These are phyloP conservation scores for Calephelis virginiensis DNA, from an alignment of 1,140 invertebrate species.

Conservation along the genomic window DNA sequence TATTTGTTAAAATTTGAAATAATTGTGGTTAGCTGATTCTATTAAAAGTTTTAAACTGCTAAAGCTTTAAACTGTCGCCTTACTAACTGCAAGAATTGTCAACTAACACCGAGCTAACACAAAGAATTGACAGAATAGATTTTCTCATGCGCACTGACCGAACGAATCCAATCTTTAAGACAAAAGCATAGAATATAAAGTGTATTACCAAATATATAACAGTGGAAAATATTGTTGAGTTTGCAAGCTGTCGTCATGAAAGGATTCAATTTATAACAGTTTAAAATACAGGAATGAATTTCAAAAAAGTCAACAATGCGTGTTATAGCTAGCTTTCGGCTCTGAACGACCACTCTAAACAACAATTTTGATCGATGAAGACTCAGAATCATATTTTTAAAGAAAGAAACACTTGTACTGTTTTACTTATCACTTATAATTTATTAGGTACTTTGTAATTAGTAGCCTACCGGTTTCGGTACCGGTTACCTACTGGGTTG, in stretches of 20 bases:
- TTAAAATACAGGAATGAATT: background rate
- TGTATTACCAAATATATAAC: background rate
- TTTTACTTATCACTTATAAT: too few species aligned
- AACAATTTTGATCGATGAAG: too few species aligned
- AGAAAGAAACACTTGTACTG: too few species aligned
- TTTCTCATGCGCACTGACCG: background rate
- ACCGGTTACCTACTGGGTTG: too few species aligned
- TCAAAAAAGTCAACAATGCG: background rate
- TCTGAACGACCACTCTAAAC: background rate
- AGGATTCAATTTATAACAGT: background rate
- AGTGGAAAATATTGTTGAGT: slow-evolving; percentile 5
- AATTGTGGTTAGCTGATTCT: too few species aligned
- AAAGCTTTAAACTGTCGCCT: too few species aligned
- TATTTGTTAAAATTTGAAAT: too few species aligned
- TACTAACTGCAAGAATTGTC: background rate
- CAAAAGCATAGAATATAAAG: background rate
- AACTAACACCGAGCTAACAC: background rate
- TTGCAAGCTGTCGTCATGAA: background rate
- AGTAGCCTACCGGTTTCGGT: too few species aligned
- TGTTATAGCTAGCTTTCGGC: background rate
- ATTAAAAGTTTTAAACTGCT: too few species aligned
- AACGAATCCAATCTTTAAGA: background rate
- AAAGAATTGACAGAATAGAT: slow-evolving; percentile 2
- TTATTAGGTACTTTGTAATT: too few species aligned
- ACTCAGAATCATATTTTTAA: too few species aligned